Base-by-base conservation (phyloP, 2,797 vertebrate genomes). In the Myiothlypis coronata region DNA sequence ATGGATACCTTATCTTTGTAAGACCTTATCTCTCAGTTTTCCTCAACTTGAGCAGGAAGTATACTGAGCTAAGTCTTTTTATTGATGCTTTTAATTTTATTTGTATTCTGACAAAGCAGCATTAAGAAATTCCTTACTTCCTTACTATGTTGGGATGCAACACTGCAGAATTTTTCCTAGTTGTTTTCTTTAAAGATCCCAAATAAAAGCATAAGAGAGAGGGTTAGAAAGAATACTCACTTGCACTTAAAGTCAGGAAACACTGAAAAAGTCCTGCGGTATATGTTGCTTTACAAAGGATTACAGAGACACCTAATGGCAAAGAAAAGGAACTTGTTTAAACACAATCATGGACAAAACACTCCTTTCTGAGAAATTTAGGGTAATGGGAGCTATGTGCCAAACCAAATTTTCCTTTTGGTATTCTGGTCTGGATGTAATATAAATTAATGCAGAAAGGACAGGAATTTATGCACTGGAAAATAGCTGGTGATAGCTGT, bases 301-400 rank as follows among this genome's bases (percentile, higher is more conserved):
- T 93, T 80, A 97, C 61, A 96, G 98, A 72, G 98, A 96, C 98
- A 97, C 61, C 98, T 98, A 90, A 87, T 93, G 98, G 97, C 23
- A 23, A 75, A 67, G 53, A 76, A 8, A 37, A 34, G 55, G 6
- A 81, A 91, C 20, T 41, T 37, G 21, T 85, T 78, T 82, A 64
- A 80, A 8, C 1, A 27, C 11, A 41, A n/a, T 52, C 22, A 9
- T 16, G 8, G 32, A 24, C 12, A 56, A 43, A 93, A 52, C 11
- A 14, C 4, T 67, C 4, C 3, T 90, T 67, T 59, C 13, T 6
- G 18, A 18, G 21, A 83, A 78, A 50, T 64, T 46, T 0, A 0
- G 35, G 13, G 13, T 64, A 55, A 61, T 2, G 2, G 14, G 23
- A 59, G 15, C 37, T 23, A 14, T 21, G 5, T 2, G 11, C 8